Evolutionary conservation across 2,797 vertebrate genomes (phyloP).

Genomic region (Valencia hispanica): DNA sequence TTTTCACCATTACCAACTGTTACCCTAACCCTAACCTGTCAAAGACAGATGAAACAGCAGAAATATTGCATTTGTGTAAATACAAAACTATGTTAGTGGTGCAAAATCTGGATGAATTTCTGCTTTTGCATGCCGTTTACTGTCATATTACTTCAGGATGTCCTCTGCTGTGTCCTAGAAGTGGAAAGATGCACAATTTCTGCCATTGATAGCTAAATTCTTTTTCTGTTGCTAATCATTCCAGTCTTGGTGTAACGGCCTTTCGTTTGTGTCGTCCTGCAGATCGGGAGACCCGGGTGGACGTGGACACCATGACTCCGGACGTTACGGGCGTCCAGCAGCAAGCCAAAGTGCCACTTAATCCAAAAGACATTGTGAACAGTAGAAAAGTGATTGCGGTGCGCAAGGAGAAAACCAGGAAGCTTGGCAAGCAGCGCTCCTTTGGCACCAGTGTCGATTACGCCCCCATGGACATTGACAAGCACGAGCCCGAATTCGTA

Average conservation of each 20-base stretch:
- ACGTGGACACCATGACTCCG: constrained; percentile 86
- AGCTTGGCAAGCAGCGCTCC: constrained; percentile 84
- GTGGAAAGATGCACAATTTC: neutral
- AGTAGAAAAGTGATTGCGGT: constrained; percentile 91
- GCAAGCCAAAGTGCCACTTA: constrained; percentile 85
- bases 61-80: too few species aligned
- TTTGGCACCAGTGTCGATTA: constrained; percentile 84
- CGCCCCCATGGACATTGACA: constrained; percentile 87
- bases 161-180: neutral
- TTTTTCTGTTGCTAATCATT: neutral
- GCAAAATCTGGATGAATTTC: neutral
- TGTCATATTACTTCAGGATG: too few species aligned
- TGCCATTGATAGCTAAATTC: neutral
- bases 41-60: too few species aligned
- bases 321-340: constrained; percentile 90
- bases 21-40: neutral
- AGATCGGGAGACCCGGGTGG: constrained; percentile 92
- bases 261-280: constrained; percentile 5
- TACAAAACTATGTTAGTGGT: neutral
- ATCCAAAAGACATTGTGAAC: constrained; percentile 86
- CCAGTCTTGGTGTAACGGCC: neutral
- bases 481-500: constrained; percentile 95
- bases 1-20: neutral
- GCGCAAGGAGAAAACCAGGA: constrained; percentile 89
- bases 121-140: neutral